Percentiles rank a stretch among this genome's conserved stretches.
These are phyloP conservation scores for Galemys pyrenaicus DNA, from an alignment of 2,113 vertebrate species.

Conservation along the genomic window DNA sequence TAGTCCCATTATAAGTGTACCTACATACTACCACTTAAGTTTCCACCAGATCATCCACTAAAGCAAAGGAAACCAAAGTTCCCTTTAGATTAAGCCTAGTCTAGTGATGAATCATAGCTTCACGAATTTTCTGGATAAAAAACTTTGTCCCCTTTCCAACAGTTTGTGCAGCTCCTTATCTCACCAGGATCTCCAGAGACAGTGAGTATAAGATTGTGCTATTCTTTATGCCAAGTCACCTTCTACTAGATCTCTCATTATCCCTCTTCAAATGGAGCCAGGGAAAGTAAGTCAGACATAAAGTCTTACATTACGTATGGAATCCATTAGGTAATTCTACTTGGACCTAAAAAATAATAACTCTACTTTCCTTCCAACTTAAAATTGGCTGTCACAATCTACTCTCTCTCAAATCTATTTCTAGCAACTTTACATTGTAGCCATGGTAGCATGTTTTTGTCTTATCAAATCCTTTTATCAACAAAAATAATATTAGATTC, in stretches of 20 bases:
- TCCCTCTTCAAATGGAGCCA: not conserved
- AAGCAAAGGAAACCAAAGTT: not conserved
- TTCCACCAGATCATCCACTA: not conserved
- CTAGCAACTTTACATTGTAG: conserved; percentile 53
- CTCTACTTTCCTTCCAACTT: conserved; percentile 62
- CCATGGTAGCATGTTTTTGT: conserved; percentile 31
- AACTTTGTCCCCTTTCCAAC: conserved; percentile 26
- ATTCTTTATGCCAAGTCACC: not conserved
- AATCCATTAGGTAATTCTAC: conserved; percentile 59
- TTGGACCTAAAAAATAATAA: conserved; percentile 67
- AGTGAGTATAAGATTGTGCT: not conserved
- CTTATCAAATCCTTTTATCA: conserved; percentile 59
- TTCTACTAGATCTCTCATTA: conserved; percentile 26
- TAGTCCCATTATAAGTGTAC: not conserved
- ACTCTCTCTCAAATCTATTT: conserved; percentile 59
- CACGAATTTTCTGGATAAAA: conserved; percentile 7
- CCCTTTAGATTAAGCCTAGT: not conserved
- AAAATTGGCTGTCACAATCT: conserved; percentile 22
- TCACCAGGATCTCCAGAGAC: conserved; percentile 19
- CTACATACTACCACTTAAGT: not conserved
- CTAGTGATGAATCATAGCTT: not conserved
- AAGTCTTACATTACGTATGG: conserved; percentile 42
- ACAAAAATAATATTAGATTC: conserved; percentile 43
- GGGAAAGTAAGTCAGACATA: conserved; percentile 26
- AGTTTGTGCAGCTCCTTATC: conserved; percentile 13